Base-by-base conservation (phyloP, 2,888 invertebrate species). In the Physocephala rufipes region DNA sequence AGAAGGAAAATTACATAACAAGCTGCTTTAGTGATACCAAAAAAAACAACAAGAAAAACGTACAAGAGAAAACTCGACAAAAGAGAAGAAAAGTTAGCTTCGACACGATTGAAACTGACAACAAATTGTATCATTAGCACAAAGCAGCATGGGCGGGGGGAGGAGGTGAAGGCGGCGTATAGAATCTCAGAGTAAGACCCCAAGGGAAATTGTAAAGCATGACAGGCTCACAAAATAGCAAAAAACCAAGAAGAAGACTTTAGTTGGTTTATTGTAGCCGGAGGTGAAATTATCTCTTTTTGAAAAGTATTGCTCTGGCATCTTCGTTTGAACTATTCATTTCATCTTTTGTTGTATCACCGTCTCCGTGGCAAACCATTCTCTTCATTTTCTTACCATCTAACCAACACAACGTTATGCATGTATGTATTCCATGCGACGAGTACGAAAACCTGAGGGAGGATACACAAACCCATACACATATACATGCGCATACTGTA, bases 101-200 rank as follows among this genome's bases (percentile, higher is more conserved):
- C 12, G 63, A 68, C 53, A 12, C 71, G 36, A 43, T 62, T 53
- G 30, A 62, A 66, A 55, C 21, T 7, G 70, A 66, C 63, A 74
- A 76, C 75, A 77, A 77, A 75, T 75, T 76, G 73, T 75, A 75
- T 76, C 76, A 76, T 76, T 76, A 76, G 74, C 64, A 66, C 55
- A 24, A 28, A 16, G 58, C 26, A 26, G 58, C 16, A 15, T 21
- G 21, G 13, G 55, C n/a, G 30, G 30, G 26, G 30, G 16, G 26
- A 28, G 43, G 26, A n/a, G 15, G 45, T 21, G n/a, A n/a, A 13
- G 26, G 9, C 28, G 43, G 13, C 36, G n/a, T n/a, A n/a, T n/a
- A n/a, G n/a, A n/a, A n/a, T n/a, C n/a, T n/a, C n/a, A n/a, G n/a
- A n/a, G n/a, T 15, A 63, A 28, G 63, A 19, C 45, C n/a, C 5